A percentile compares a stretch with the other conserved stretches of the same genome.
Evolutionary conservation across 2,888 invertebrate genomes (phyloP).

Genomic region (Aphidoletes aphidimyza): DNA sequence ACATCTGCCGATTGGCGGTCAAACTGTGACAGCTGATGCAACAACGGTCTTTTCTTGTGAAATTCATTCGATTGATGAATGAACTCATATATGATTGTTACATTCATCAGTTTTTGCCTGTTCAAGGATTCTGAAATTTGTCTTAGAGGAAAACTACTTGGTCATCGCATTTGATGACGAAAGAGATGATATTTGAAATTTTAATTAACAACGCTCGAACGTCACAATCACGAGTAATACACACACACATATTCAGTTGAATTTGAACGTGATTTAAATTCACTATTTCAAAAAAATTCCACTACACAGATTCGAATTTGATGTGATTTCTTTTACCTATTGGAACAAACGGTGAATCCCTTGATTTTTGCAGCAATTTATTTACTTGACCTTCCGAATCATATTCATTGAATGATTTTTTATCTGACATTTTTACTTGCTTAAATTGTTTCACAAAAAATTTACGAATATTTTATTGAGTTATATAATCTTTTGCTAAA

Average conservation of each 20-base stretch:
- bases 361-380: constrained; percentile 74
- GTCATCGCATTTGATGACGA: background rate
- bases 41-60: background rate
- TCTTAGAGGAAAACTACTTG: background rate
- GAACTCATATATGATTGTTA: background rate
- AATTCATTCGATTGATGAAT: background rate
- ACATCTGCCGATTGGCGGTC: too few species aligned
- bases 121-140: too few species aligned
- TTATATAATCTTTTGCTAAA: too few species aligned
- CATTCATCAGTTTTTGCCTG: too few species aligned
- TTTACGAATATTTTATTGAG: too few species aligned
- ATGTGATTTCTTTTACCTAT: constrained; percentile 71
- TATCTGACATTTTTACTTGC: background rate
- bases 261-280: background rate
- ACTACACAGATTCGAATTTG: background rate
- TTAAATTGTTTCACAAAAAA: background rate
- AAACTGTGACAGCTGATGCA: constrained; percentile 14
- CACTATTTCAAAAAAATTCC: background rate
- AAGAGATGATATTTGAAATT: background rate
- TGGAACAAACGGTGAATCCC: constrained; percentile 79
- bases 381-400: constrained; percentile 58
- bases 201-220: background rate
- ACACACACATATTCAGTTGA: too few species aligned
- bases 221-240: background rate
- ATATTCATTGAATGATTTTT: background rate